Conservation (phyloP, 1,140 invertebrate species). For the Thaumetopoea pityocampa region DNA sequence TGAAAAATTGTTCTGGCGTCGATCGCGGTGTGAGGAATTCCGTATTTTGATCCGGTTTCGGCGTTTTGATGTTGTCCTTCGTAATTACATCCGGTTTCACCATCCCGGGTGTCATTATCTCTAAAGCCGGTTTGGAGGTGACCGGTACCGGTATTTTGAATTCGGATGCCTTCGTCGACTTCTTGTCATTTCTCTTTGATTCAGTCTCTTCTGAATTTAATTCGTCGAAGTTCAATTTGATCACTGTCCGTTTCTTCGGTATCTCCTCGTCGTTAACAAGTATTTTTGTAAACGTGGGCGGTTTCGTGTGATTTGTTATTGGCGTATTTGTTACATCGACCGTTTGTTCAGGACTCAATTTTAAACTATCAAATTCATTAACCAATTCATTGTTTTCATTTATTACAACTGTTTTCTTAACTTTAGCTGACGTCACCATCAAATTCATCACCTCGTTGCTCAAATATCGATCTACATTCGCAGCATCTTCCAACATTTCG, state of each 20-base stretch:
- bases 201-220: constrained; percentile 24
- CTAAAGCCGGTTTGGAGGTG: constrained; percentile 34
- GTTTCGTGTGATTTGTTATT: constrained; percentile 21
- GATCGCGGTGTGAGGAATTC: constrained; percentile 46
- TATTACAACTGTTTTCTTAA: constrained; percentile 21
- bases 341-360: constrained; percentile 24
- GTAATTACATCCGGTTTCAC: constrained; percentile 30
- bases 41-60: constrained; percentile 9
- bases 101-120: constrained; percentile 29
- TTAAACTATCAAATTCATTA: constrained; percentile 40
- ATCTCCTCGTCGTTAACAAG: constrained; percentile 45
- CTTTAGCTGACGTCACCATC: constrained; percentile 32
- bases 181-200: too few relatives aligned
- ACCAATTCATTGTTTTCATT: constrained; percentile 26
- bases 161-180: constrained; percentile 13
- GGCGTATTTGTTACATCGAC: constrained; percentile 35
- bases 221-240: constrained; percentile 46
- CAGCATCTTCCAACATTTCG: constrained; percentile 32
- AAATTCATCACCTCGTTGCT: constrained; percentile 49
- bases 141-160: constrained; percentile 55
- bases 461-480: constrained; percentile 27
- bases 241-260: constrained; percentile 43
- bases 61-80: constrained; percentile 20
- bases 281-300: constrained; percentile 24
- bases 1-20: constrained; percentile 45